Evolutionary conservation across 1,140 invertebrate genomes (phyloP).

Genomic region (Planococcus citri): DNA sequence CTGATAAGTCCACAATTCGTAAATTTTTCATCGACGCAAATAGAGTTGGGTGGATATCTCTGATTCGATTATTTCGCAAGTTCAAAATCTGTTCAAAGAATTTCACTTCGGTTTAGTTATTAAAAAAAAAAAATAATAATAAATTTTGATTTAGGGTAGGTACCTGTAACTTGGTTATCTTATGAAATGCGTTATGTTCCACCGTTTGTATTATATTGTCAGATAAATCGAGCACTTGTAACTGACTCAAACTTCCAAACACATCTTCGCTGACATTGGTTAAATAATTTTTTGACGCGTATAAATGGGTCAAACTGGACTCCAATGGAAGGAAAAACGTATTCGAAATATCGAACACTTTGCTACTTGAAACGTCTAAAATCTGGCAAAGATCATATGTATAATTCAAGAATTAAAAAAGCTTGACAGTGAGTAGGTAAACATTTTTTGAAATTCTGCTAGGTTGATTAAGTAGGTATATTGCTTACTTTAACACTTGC

Average conservation of each 20-base stretch:
- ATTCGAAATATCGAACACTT: conserved; percentile 63
- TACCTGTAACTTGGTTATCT: conserved; percentile 60
- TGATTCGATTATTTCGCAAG: conserved; percentile 58
- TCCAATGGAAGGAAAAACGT: conserved; percentile 70
- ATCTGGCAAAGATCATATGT: conserved; percentile 42
- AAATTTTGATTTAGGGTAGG: conserved; percentile 48
- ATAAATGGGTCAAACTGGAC: conserved; percentile 62
- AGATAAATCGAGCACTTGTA: conserved; percentile 67
- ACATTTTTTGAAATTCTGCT: no score
- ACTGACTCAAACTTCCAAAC: conserved; percentile 64
- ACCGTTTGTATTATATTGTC: conserved; percentile 62
- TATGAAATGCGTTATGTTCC: conserved; percentile 69
- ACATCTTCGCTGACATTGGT: conserved; percentile 60
- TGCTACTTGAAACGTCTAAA: conserved; percentile 72
- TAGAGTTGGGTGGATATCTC: conserved; percentile 58
- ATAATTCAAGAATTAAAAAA: background rate
- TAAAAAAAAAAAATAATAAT: background rate
- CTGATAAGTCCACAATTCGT: conserved; percentile 58
- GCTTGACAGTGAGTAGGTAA: background rate
- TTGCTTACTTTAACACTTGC: conserved; percentile 47
- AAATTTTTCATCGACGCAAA: conserved; percentile 56
- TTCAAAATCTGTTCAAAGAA: conserved; percentile 45
- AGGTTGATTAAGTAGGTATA: no score
- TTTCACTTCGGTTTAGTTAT: background rate
- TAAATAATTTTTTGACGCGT: conserved; percentile 60